phyloP scores from a whole-genome alignment of 2,797 vertebrate genomes.

The Microchirus variegatus region DNA sequence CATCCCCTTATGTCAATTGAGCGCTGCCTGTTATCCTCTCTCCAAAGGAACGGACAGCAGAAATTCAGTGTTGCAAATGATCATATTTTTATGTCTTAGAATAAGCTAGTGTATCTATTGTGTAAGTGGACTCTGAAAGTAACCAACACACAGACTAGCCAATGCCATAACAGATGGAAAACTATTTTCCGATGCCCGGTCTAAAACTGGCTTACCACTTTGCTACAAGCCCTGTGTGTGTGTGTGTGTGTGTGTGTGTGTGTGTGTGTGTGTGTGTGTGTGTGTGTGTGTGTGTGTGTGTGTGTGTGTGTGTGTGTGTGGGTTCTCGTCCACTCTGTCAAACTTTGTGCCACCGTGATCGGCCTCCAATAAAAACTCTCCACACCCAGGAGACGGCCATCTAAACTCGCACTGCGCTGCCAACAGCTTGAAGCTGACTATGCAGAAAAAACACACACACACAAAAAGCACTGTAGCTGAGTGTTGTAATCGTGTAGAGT shows the following conservation, averaged over 20 bases:
- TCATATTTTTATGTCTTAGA: slow-evolving; percentile 14
- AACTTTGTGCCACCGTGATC: slow-evolving; percentile 35
- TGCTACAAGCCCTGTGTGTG: slow-evolving; percentile 20
- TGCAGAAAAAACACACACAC: slow-evolving; percentile 9
- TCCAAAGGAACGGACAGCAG: slow-evolving; percentile 12
- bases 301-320: slow-evolving; percentile 1
- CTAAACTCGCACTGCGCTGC: slow-evolving; percentile 27
- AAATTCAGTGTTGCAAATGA: slow-evolving; percentile 7
- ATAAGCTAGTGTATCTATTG: slow-evolving; percentile 12
- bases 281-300: background rate
- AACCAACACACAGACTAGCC: slow-evolving; percentile 2
- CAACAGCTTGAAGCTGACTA: slow-evolving; percentile 51
- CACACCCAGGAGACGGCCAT: slow-evolving; percentile 17
- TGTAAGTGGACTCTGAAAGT: slow-evolving; percentile 13
- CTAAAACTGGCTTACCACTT: slow-evolving; percentile 17
- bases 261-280: slow-evolving; percentile 2
- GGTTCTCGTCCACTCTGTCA: slow-evolving; percentile 19
- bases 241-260: too few species aligned
- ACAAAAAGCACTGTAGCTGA: slow-evolving; percentile 8
- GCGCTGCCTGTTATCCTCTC: slow-evolving; percentile 14
- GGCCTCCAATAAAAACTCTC: slow-evolving; percentile 38
- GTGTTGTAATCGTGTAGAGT: slow-evolving; percentile 33
- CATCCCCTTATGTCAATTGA: slow-evolving; percentile 4
- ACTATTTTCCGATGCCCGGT: slow-evolving; percentile 6
- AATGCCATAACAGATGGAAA: slow-evolving; percentile 24